Percentiles rank a stretch among this genome's conserved stretches.
These are phyloP conservation scores for Drosophila maculinotata DNA, from an alignment of 2,888 invertebrate genomes.

Conservation along the genomic window DNA sequence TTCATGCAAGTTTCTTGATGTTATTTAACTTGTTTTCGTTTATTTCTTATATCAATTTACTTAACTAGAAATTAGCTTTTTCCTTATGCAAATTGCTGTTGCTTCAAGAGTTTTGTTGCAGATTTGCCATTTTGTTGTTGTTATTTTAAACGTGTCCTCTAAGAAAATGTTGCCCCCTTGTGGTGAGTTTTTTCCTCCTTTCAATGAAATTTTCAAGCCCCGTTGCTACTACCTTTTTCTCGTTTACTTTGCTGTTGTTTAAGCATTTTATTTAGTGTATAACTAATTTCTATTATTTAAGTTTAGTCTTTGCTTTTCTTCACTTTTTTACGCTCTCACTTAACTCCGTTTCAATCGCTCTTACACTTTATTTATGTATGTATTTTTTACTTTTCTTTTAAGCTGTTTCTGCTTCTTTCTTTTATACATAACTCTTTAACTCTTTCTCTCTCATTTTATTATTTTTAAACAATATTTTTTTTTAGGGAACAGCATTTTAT, in stretches of 20 bases:
- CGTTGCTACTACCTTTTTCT: slow-evolving; percentile 17
- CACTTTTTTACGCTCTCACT: slow-evolving; percentile 57
- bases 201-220: slow-evolving; percentile 19
- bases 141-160: slow-evolving; percentile 2
- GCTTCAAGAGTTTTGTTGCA: slow-evolving; percentile 28
- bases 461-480: slow-evolving; percentile 36
- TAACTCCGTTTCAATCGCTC: slow-evolving; percentile 28
- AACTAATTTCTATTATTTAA: slow-evolving; percentile 74
- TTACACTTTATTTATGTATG: slow-evolving; percentile 39
- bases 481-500: slow-evolving; percentile 53
- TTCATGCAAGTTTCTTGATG: slow-evolving; percentile 21
- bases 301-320: slow-evolving; percentile 77
- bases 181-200: slow-evolving; percentile 29
- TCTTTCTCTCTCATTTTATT: slow-evolving; percentile 31
- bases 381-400: slow-evolving; percentile 33
- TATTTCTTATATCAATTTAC: slow-evolving; percentile 30
- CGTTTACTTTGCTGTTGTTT: slow-evolving; percentile 37
- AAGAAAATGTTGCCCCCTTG: slow-evolving; percentile 17
- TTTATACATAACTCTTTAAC: slow-evolving; percentile 54
- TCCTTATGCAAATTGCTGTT: slow-evolving; percentile 23
- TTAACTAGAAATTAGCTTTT: slow-evolving; percentile 36
- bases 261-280: slow-evolving; percentile 62
- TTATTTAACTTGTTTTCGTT: background rate
- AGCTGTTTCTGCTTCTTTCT: slow-evolving; percentile 30
- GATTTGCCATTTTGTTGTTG: slow-evolving; percentile 8